Evolutionary conservation across 2,888 invertebrate species (phyloP).

Genomic region (Digitonthophagus gazella): DNA sequence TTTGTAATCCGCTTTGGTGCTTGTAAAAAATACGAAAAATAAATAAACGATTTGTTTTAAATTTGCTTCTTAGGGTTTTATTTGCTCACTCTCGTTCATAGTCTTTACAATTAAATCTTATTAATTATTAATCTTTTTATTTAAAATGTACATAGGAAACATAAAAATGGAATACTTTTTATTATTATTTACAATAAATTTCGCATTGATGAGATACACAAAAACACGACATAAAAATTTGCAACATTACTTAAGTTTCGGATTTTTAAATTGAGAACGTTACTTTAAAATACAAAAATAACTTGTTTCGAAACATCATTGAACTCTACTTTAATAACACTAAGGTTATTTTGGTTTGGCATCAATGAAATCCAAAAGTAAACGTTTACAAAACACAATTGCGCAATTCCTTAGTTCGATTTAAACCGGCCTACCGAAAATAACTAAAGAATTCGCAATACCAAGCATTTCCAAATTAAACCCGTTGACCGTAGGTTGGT

Average conservation of each 20-base stretch:
- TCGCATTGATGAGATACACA: background rate
- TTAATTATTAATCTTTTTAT: background rate
- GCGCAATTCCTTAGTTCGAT: background rate
- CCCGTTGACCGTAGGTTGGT: too few species aligned
- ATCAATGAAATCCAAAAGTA: background rate
- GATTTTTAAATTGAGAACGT: too few species aligned
- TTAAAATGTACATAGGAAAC: background rate
- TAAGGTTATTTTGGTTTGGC: background rate
- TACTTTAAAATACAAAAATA: too few species aligned
- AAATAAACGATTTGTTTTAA: conserved; percentile 25
- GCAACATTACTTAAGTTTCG: too few species aligned
- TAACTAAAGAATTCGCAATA: background rate
- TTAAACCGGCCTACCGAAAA: background rate
- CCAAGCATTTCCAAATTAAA: too few species aligned
- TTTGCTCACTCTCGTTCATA: conserved; percentile 5
- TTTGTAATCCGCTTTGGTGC: conserved; percentile 17
- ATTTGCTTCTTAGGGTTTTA: conserved; percentile 23
- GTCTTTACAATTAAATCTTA: background rate
- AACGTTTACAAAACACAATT: background rate
- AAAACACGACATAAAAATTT: too few species aligned
- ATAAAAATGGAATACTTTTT: background rate
- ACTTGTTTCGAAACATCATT: too few species aligned
- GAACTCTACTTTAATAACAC: too few species aligned
- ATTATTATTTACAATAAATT: background rate
- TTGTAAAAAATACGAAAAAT: conserved; percentile 8